These are phyloP conservation scores for Pseudocheirus occidentalis DNA, from an alignment of 2,797 vertebrate genomes.

Conservation along the genomic window DNA sequence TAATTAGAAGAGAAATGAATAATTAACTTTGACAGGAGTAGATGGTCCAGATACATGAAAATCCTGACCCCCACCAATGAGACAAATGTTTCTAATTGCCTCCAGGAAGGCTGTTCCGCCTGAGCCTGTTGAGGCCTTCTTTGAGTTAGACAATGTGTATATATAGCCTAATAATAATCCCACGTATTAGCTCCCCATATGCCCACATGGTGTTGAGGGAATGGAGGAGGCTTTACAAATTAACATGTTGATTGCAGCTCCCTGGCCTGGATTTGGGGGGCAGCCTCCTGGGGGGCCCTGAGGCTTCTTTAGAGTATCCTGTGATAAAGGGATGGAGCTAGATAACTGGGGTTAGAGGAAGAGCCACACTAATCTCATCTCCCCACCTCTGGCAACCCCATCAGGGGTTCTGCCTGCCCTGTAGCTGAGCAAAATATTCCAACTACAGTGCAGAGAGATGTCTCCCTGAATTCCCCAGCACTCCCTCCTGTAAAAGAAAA, in stretches of 20 bases:
- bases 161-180: conserved; percentile 67
- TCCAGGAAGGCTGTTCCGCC: conserved; percentile 73
- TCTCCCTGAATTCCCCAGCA: neutral
- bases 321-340: neutral
- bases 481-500: neutral
- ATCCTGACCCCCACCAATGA: conserved; percentile 70
- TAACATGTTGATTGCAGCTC: conserved; percentile 43
- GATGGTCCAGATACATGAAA: conserved; percentile 74
- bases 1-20: conserved; percentile 74
- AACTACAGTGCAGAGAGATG: neutral
- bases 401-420: neutral
- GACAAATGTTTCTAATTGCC: conserved; percentile 80
- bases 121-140: conserved; percentile 67
- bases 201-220: conserved; percentile 70
- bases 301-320: neutral
- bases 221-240: conserved; percentile 8
- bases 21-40: conserved; percentile 78
- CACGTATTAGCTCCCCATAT: conserved; percentile 72
- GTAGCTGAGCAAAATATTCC: neutral
- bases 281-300: neutral
- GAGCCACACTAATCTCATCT: neutral
- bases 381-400: neutral
- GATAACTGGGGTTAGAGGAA: neutral
- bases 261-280: conserved; percentile 12
- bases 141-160: conserved; percentile 68